Evolutionary conservation across 1,140 invertebrate genomes (phyloP).

Genomic region (Aphaenogaster floridana): DNA sequence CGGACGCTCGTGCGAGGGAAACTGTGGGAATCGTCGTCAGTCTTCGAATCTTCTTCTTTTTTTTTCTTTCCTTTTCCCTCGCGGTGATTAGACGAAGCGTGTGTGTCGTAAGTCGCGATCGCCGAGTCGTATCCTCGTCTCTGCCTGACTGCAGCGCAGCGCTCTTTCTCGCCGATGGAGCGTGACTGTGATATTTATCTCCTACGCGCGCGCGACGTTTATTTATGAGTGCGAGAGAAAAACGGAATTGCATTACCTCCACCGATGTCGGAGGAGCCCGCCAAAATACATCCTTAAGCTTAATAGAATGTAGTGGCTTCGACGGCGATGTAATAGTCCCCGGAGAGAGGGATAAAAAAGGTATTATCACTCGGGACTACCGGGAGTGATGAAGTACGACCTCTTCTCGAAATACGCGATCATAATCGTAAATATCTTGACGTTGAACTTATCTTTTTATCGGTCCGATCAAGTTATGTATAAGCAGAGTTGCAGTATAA

Average conservation of each 20-base stretch:
- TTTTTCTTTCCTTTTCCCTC: background rate
- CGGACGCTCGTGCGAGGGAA: constrained; percentile 8
- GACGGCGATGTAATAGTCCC: constrained; percentile 31
- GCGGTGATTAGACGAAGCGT: constrained; percentile 46
- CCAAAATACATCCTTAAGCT: constrained; percentile 48
- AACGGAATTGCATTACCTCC: constrained; percentile 43
- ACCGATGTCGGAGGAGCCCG: constrained; percentile 26
- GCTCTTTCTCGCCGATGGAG: constrained; percentile 45
- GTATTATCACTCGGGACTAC: background rate
- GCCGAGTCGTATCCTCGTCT: constrained; percentile 12
- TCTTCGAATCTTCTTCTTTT: constrained; percentile 30
- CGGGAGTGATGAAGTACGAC: constrained; percentile 6
- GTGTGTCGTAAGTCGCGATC: constrained; percentile 43
- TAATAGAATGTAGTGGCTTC: constrained; percentile 51
- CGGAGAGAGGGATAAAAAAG: background rate
- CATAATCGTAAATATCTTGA: constrained; percentile 24
- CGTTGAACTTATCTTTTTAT: background rate
- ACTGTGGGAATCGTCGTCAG: constrained; percentile 46
- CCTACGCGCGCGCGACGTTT: constrained; percentile 31
- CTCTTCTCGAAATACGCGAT: constrained; percentile 21
- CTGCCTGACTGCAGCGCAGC: background rate
- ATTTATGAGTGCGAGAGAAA: constrained; percentile 51
- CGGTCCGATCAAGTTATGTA: background rate
- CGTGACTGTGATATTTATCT: constrained; percentile 64
- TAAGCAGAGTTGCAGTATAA: background rate